These are phyloP conservation scores for Antechinus flavipes DNA, from an alignment of 2,113 vertebrate genomes.

Conservation along the genomic window DNA sequence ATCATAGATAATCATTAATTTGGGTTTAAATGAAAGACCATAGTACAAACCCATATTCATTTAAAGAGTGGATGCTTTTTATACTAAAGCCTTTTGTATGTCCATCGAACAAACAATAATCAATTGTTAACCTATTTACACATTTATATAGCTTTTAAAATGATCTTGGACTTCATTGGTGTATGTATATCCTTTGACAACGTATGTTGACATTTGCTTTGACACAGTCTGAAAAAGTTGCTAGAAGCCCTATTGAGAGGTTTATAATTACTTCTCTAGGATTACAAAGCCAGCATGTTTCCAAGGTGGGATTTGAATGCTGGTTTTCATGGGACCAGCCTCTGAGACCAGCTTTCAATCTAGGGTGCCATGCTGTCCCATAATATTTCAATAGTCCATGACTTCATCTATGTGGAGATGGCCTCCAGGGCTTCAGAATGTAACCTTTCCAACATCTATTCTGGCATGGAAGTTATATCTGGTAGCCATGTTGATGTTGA, in stretches of 20 bases:
- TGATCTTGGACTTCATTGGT: neutral
- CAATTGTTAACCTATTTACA: neutral
- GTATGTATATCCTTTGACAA: neutral
- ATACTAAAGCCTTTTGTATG: neutral
- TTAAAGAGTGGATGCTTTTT: neutral
- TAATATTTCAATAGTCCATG: neutral
- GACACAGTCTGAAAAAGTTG: neutral
- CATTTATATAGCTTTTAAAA: neutral
- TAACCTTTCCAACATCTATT: neutral
- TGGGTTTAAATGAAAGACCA: neutral
- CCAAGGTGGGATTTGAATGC: neutral
- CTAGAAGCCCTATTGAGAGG: neutral
- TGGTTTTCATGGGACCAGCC: neutral
- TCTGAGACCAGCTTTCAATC: neutral
- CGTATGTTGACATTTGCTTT: neutral
- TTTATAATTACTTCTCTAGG: neutral
- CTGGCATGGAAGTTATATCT: neutral
- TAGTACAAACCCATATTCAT: neutral
- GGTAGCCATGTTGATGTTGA: neutral
- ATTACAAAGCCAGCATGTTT: neutral
- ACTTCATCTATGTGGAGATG: neutral
- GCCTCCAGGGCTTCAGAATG: neutral
- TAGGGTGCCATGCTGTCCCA: neutral
- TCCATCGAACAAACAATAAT: neutral
- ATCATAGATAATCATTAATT: neutral